A percentile compares a stretch with the other conserved stretches of the same genome.
Conservation (phyloP, 2,888 invertebrate genomes). For the Lacanobia oleracea region DNA sequence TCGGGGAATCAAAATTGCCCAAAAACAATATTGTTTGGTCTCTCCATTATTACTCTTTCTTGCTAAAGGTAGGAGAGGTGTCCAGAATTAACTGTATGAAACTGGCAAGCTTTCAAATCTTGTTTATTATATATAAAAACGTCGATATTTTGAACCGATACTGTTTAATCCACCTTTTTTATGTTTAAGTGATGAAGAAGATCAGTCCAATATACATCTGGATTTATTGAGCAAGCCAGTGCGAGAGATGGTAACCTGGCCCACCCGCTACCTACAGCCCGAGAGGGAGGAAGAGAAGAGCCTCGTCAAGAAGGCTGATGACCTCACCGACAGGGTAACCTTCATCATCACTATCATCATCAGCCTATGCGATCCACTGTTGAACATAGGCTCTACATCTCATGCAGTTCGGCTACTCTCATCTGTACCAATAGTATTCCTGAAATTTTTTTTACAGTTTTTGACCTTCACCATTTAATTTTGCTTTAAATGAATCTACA, state of each 20-base stretch:
- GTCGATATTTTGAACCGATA: too few species aligned
- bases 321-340: conserved; percentile 84
- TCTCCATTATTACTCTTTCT: too few species aligned
- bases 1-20: too few species aligned
- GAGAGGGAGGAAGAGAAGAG: conserved; percentile 88
- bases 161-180: background rate
- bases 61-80: background rate
- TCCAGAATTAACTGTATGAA: background rate
- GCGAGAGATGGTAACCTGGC: conserved; percentile 87
- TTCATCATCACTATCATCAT: background rate
- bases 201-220: conserved; percentile 78
- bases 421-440: too few species aligned
- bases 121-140: too few species aligned
- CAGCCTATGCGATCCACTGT: background rate
- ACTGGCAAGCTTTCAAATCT: background rate
- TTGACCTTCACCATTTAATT: too few species aligned
- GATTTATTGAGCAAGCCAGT: conserved; percentile 82
- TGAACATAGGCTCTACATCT: background rate
- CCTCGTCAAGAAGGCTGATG: conserved; percentile 86
- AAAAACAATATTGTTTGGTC: background rate
- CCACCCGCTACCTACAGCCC: conserved; percentile 83
- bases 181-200: conserved; percentile 71
- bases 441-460: too few species aligned
- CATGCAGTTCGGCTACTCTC: background rate
- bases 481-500: too few species aligned